Conservation (phyloP, 2,797 vertebrate species). For the Poecilia velifera region DNA sequence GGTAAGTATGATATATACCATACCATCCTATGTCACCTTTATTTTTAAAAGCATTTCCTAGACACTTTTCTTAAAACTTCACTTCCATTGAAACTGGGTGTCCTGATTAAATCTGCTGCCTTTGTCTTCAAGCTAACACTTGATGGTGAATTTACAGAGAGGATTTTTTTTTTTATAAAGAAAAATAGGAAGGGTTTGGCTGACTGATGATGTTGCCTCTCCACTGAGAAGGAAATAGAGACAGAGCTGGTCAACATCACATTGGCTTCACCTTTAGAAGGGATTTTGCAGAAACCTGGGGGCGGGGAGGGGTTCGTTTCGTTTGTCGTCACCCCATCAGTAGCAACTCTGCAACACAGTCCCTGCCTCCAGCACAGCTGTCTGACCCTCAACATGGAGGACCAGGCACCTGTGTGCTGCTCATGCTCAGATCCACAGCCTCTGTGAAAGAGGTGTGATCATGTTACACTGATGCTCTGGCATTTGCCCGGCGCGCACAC, state of each 20-base stretch:
- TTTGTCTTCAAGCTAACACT: slow-evolving; percentile 36
- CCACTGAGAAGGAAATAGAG: slow-evolving; percentile 82
- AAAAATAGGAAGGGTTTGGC: slow-evolving; percentile 31
- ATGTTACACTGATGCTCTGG: slow-evolving; percentile 44
- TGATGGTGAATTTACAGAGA: slow-evolving; percentile 32
- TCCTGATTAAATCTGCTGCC: background rate
- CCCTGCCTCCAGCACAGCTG: slow-evolving; percentile 39
- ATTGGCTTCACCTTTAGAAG: slow-evolving; percentile 72
- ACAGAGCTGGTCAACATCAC: slow-evolving; percentile 78
- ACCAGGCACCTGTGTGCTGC: slow-evolving; percentile 65
- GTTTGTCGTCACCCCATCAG: slow-evolving; percentile 80
- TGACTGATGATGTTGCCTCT: slow-evolving; percentile 87
- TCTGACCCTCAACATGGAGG: slow-evolving; percentile 37
- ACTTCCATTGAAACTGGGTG: background rate
- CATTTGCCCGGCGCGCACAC: slow-evolving; percentile 33
- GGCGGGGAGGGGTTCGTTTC: slow-evolving; percentile 59
- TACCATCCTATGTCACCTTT: no score
- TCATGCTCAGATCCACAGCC: slow-evolving; percentile 21
- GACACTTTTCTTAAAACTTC: background rate
- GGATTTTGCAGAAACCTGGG: slow-evolving; percentile 15
- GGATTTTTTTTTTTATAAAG: slow-evolving; percentile 1
- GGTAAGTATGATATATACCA: slow-evolving; percentile 80
- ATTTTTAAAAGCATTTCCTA: no score
- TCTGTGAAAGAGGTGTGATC: slow-evolving; percentile 49
- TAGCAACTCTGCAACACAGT: slow-evolving; percentile 69